Evolutionary conservation across 1,140 invertebrate genomes (phyloP), one percentile per base, ranked within the genome.

Genomic region (Acyrthosiphon pisum): DNA sequence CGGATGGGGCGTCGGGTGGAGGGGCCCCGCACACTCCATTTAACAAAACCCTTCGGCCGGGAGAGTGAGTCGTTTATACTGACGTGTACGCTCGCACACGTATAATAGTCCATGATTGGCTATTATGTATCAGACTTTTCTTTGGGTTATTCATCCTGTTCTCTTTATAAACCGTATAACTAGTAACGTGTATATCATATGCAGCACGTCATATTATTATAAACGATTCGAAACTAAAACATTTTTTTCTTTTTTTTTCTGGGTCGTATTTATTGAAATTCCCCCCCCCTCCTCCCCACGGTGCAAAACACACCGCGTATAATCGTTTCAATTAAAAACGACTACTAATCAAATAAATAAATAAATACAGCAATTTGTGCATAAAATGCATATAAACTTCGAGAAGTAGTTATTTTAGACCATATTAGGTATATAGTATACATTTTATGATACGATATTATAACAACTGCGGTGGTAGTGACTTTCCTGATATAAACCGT

Each of bases 31-130:
- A 41, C 83, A 44, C 37, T 41, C 89, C 89, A 90, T 90, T 90
- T 90, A 90, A 90, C 53, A 11, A 90, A 56, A 89, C 46, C 50
- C 88, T 90, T 90, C 56, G 30, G 81, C 37, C 81, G 81, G 81
- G 81, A 84, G 37, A 84, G 9, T 60, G 50, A 50, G 35, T 56
- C 37, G 53, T 90, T 50, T 35, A 89, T 41, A 41, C 23, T 26
- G 4, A 11, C 22, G 23, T 35, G 26, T 90, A 37, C 35, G 53
- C 7, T 6, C 50, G 22, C 50, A 53, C 50, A 23, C 48, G 14
- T 88, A 50, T 90, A 90, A 90, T 90, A 90, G 50, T 20, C 37
- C 11, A 90, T 41, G 89, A 90, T 90, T 90, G 89, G 48, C 89
- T 60, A 90, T 90, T 90, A n/a, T 68, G 30, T 68, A 68, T 68